Evolutionary conservation across 2,888 invertebrate genomes (phyloP).

Genomic region (Microplitis deprimator): DNA sequence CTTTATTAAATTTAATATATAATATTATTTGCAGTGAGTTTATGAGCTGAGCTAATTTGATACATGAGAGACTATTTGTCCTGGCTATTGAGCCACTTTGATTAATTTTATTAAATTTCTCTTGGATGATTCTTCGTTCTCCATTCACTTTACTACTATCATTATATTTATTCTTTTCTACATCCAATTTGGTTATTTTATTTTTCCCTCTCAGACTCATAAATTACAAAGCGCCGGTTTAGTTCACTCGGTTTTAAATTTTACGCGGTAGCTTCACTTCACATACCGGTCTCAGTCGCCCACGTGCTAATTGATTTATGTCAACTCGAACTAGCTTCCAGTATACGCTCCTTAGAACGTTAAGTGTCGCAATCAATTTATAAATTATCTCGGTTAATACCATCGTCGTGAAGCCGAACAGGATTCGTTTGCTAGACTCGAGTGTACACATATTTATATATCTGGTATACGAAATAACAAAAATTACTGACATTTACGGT

Average conservation of each 20-base stretch:
- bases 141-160: too few species aligned
- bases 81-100: slow-evolving; percentile 15
- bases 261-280: slow-evolving; percentile 12
- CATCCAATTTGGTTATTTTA: neutral
- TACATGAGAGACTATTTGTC: neutral
- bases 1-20: slow-evolving; percentile 10
- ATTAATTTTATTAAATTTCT: slow-evolving; percentile 19
- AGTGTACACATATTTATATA: neutral
- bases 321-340: slow-evolving; percentile 7
- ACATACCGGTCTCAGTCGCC: slow-evolving; percentile 31
- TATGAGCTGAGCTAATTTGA: too few species aligned
- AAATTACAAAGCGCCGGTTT: slow-evolving; percentile 19
- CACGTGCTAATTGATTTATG: slow-evolving; percentile 38
- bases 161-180: too few species aligned
- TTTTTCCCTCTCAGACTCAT: slow-evolving; percentile 14
- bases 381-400: slow-evolving; percentile 14
- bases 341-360: slow-evolving; percentile 7
- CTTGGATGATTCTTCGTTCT: neutral
- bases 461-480: neutral
- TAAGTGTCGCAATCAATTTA: slow-evolving; percentile 31
- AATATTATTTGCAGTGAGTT: neutral
- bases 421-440: neutral
- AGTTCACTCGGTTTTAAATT: slow-evolving; percentile 14
- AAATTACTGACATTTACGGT: neutral
- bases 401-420: slow-evolving; percentile 2